phyloP scores from a whole-genome alignment of 2,888 invertebrate species.

The Hirudinaria manillensis region DNA sequence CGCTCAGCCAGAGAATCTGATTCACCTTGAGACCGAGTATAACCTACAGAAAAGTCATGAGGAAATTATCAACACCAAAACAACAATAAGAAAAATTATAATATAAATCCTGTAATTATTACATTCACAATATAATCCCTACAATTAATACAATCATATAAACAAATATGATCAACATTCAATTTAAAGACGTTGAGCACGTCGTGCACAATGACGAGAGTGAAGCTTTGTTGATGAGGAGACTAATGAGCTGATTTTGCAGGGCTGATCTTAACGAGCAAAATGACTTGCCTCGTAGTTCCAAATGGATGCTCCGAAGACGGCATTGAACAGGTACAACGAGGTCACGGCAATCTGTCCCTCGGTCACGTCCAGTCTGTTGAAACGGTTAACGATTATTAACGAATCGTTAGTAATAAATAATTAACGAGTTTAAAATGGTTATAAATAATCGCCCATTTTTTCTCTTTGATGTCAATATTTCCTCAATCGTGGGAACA shows the following conservation, averaged over 20 bases:
- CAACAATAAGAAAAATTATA: not conserved
- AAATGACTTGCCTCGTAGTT: not conserved
- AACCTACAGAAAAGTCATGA: not conserved
- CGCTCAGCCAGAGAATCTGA: not conserved
- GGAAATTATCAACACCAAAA: not conserved
- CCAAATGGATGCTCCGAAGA: conserved; percentile 84
- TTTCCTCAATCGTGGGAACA: too few species aligned
- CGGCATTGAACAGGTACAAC: conserved; percentile 78
- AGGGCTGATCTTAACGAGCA: not conserved
- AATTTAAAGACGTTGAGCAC: too few species aligned
- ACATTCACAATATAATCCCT: not conserved
- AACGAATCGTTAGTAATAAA: not conserved
- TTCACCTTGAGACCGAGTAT: conserved; percentile 7
- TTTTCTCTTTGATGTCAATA: not conserved
- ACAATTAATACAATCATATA: too few species aligned
- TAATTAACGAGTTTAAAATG: not conserved
- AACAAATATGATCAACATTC: too few species aligned
- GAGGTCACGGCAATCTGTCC: conserved; percentile 87
- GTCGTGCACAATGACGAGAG: too few species aligned
- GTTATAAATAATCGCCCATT: not conserved
- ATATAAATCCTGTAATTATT: not conserved
- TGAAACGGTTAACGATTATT: not conserved
- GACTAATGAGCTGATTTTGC: not conserved
- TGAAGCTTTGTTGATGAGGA: too few species aligned
- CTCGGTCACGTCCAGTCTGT: conserved; percentile 86